Evolutionary conservation across 2,888 invertebrate species (phyloP).

Genomic region (Zeuzera pyrina): DNA sequence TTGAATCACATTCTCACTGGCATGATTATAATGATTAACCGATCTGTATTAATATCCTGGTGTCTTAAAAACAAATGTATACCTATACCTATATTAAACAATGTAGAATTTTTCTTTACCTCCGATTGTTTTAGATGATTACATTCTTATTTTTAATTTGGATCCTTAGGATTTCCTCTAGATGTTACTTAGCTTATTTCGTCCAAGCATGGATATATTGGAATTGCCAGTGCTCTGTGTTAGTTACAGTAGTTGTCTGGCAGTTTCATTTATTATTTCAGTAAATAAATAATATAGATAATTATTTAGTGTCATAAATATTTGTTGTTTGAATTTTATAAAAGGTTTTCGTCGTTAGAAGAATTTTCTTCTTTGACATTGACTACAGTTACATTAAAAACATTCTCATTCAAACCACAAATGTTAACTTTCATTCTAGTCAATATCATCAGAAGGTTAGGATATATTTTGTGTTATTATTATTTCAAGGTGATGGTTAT

Average conservation of each 20-base stretch:
- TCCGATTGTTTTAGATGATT: slow-evolving; percentile 34
- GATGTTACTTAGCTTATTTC: slow-evolving; percentile 23
- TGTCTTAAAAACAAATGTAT: no score
- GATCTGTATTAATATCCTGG: no score
- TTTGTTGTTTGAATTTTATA: slow-evolving; percentile 11
- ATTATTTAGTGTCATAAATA: slow-evolving; percentile 1
- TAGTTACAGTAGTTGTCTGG: slow-evolving; percentile 6
- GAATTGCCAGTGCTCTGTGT: slow-evolving; percentile 17
- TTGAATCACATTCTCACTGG: slow-evolving; percentile 37
- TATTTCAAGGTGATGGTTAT: slow-evolving; percentile 16
- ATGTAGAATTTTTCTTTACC: slow-evolving; percentile 14
- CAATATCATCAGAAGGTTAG: no score
- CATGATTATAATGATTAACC: slow-evolving; percentile 35
- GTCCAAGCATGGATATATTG: slow-evolving; percentile 36
- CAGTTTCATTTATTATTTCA: slow-evolving; percentile 16
- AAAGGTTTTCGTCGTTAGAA: slow-evolving; percentile 1
- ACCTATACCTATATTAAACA: slow-evolving; percentile 10
- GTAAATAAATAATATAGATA: slow-evolving; percentile 1
- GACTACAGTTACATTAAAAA: slow-evolving; percentile 3
- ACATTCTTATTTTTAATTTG: slow-evolving; percentile 16
- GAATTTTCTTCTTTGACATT: slow-evolving; percentile 3
- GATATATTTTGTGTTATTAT: no score
- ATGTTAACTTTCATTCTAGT: slow-evolving; percentile 9
- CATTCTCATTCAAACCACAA: slow-evolving; percentile 20
- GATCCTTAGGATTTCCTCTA: slow-evolving; percentile 16